Evolutionary conservation across 2,888 invertebrate genomes (phyloP).

Genomic region (Timema cristinae): DNA sequence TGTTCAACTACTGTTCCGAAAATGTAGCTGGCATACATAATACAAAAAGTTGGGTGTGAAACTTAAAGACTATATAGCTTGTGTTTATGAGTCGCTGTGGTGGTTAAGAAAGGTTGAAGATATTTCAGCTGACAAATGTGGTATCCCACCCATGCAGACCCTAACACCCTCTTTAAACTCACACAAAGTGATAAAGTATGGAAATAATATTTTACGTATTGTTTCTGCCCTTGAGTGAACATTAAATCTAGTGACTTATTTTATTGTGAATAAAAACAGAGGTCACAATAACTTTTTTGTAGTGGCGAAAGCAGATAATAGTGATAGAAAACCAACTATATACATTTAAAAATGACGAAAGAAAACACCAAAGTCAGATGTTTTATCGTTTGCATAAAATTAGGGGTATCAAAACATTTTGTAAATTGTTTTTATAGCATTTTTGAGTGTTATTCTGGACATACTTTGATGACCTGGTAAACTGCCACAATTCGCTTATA

Average conservation of each 20-base stretch:
- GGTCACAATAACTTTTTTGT: neutral
- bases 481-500: no score
- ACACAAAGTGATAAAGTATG: neutral
- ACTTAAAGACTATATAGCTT: neutral
- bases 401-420: no score
- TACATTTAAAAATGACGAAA: no score
- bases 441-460: no score
- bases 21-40: conserved; percentile 2
- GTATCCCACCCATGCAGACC: no score
- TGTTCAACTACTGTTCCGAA: conserved; percentile 13
- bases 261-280: conserved; percentile 1
- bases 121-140: no score
- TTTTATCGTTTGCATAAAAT: no score
- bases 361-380: no score
- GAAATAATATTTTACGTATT: conserved; percentile 4
- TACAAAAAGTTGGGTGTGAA: neutral
- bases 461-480: no score
- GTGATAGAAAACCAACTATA: no score
- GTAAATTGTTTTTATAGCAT: no score
- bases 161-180: neutral
- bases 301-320: neutral
- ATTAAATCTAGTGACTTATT: neutral
- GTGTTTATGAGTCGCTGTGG: neutral
- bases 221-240: conserved; percentile 8
- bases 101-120: no score